Conservation (phyloP, 2,888 invertebrate genomes). For the Drosophila phalerata region DNA sequence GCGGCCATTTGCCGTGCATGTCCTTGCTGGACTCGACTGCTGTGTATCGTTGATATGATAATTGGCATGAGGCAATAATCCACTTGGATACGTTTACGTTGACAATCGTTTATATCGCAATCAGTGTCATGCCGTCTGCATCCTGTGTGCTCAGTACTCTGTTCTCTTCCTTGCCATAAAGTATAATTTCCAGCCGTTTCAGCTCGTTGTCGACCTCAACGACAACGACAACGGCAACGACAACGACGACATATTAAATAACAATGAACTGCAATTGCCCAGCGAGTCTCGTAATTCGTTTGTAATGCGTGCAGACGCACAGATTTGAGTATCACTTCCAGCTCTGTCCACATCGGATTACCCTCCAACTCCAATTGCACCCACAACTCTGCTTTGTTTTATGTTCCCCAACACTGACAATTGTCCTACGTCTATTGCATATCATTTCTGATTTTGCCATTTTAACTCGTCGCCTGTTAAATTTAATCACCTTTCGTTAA, state of each 20-base stretch:
- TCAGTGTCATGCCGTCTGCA: conserved; percentile 76
- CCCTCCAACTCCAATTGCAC: conserved; percentile 14
- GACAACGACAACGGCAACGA: conserved; percentile 42
- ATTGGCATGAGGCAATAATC: conserved; percentile 83
- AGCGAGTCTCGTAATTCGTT: conserved; percentile 77
- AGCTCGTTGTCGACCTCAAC: conserved; percentile 48
- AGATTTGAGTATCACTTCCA: conserved; percentile 72
- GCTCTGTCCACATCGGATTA: conserved; percentile 32
- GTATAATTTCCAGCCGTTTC: conserved; percentile 70
- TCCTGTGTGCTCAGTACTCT: conserved; percentile 12
- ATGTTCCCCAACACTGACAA: conserved; percentile 55
- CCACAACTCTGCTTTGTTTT: conserved; percentile 53
- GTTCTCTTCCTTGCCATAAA: conserved; percentile 62
- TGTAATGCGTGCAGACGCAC: conserved; percentile 82
- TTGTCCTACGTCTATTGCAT: conserved; percentile 54
- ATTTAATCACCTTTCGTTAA: conserved; percentile 64
- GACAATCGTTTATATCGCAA: conserved; percentile 83
- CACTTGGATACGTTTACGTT: conserved; percentile 81
- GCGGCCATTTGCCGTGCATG: conserved; percentile 43
- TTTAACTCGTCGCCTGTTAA: conserved; percentile 70
- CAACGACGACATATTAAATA: conserved; percentile 78
- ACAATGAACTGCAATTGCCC: conserved; percentile 83
- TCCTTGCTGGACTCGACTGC: conserved; percentile 34
- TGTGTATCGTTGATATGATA: conserved; percentile 82
- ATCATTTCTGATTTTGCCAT: conserved; percentile 72